Evolutionary conservation across 2,797 vertebrate species (phyloP), one percentile per base, ranked within the genome.

Genomic region (Melopsittacus undulatus): DNA sequence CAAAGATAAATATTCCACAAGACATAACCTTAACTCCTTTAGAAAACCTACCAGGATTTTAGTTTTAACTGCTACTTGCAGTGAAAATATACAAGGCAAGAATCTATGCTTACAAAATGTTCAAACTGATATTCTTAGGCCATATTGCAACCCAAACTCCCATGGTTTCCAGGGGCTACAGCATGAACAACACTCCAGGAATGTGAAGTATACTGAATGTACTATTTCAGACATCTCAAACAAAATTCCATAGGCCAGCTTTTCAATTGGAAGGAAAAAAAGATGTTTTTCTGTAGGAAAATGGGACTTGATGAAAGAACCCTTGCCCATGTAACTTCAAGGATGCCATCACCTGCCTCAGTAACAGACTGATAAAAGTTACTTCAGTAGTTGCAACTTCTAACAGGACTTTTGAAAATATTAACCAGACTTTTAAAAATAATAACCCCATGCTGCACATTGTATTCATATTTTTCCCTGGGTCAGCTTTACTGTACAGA

Each of bases 101-200:
- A 70, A 87, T 81, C 57, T 91, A 19, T 15, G 34, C 59, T 92
- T 70, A 76, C 24, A 66, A 75, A 94, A 72, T 20, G 5, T 89
- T 61, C 67, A 67, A 81, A 78, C 8, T 19, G 26, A 69, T 91
- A 87, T 77, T 79, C 70, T 87, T 83, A 69, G 87, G 66, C 78
- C 46, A 30, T n/a, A 67, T 8, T 59, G 51, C 66, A 95, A 73
- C 64, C 30, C 66, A 95, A 95, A 80, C 57, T 81, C 43, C 21
- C 69, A 56, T 90, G 67, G 87, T 93, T 96, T 93, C 79, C 89
- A 78, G 40, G 77, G 87, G 42, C 69, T 89, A 85, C 61, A 84
- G 62, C 42, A 85, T 54, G 87, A 92, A 69, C 87, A 95, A 77
- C 91, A 66, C 57, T 76, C 76, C 66, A 88, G 63, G 87, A 95